phyloP scores from a whole-genome alignment of 2,888 invertebrate genomes.

The Ophraella communa region DNA sequence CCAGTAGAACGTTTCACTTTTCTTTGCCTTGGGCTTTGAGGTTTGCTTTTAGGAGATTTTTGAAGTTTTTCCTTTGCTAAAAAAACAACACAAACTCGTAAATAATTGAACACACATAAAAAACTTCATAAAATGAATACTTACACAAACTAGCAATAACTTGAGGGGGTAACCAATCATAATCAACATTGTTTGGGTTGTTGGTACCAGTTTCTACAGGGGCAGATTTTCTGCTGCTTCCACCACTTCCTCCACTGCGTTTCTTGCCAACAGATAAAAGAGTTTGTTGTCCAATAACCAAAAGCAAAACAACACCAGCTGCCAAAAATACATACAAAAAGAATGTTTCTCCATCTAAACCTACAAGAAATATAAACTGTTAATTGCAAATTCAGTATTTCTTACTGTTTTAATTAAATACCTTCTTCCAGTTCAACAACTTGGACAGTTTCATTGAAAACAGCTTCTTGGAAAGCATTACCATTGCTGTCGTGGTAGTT shows the following conservation, averaged over 20 bases:
- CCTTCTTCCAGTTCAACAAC: slow-evolving; percentile 95
- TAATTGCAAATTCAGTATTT: too few species aligned
- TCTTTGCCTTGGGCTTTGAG: slow-evolving; percentile 77
- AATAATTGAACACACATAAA: too few species aligned
- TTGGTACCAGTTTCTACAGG: slow-evolving; percentile 89
- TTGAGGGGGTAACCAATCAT: slow-evolving; percentile 97
- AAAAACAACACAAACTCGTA: too few species aligned
- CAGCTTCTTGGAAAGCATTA: slow-evolving; percentile 79
- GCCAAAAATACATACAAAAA: slow-evolving; percentile 96
- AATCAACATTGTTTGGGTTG: slow-evolving; percentile 91
- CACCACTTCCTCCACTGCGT: slow-evolving; percentile 59
- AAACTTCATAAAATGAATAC: too few species aligned
- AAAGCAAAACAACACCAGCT: slow-evolving; percentile 83
- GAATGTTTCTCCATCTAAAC: slow-evolving; percentile 97
- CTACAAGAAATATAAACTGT: slow-evolving; percentile 38
- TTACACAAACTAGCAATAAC: slow-evolving; percentile 84
- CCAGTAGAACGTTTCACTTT: slow-evolving; percentile 78
- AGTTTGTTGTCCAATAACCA: slow-evolving; percentile 90
- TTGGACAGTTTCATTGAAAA: slow-evolving; percentile 97
- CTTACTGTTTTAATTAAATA: slow-evolving; percentile 25
- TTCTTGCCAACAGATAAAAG: slow-evolving; percentile 84
- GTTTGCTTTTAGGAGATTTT: slow-evolving; percentile 56
- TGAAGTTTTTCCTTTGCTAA: slow-evolving; percentile 53
- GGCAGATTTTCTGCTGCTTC: slow-evolving; percentile 64
- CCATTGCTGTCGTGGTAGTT: slow-evolving; percentile 85